Percentiles rank a stretch among this genome's conserved stretches.
Evolutionary conservation across 1,140 invertebrate species (phyloP).

Genomic region (Colletes latitarsis): DNA sequence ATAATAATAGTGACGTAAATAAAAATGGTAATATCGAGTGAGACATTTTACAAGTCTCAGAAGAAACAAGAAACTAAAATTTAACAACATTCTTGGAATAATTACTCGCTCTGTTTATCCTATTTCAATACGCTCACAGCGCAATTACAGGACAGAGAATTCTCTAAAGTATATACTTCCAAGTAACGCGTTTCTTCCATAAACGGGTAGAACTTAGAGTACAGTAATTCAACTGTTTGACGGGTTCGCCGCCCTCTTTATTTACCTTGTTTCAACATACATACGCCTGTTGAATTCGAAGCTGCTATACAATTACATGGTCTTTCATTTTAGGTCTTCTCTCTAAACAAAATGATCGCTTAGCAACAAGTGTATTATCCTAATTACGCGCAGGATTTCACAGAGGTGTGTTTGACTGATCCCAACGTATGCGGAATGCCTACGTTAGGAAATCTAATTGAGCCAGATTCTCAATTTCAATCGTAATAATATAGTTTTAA

Average conservation of each 20-base stretch:
- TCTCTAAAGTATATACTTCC: background rate
- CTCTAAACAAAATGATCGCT: slow-evolving; percentile 17
- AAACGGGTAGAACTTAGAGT: background rate
- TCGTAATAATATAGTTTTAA: too few relatives aligned
- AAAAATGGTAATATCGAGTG: too few relatives aligned
- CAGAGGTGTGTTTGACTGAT: background rate
- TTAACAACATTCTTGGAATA: background rate
- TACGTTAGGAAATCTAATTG: slow-evolving; percentile 5
- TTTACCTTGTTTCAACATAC: background rate
- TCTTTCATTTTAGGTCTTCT: background rate
- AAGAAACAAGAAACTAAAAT: background rate
- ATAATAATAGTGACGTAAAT: too few relatives aligned
- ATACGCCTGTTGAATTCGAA: background rate
- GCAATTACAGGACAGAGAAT: background rate
- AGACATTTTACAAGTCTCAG: too few relatives aligned
- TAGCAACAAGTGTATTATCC: background rate
- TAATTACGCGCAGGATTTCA: background rate
- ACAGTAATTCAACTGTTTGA: background rate
- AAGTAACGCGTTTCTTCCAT: background rate
- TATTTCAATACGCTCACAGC: background rate
- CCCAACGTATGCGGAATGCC: background rate
- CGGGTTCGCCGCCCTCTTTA: background rate
- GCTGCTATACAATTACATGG: background rate
- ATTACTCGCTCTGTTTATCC: background rate
- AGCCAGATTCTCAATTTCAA: background rate